phyloP scores from a whole-genome alignment of 2,888 invertebrate genomes.

The Stenoptilia bipunctidactyla region DNA sequence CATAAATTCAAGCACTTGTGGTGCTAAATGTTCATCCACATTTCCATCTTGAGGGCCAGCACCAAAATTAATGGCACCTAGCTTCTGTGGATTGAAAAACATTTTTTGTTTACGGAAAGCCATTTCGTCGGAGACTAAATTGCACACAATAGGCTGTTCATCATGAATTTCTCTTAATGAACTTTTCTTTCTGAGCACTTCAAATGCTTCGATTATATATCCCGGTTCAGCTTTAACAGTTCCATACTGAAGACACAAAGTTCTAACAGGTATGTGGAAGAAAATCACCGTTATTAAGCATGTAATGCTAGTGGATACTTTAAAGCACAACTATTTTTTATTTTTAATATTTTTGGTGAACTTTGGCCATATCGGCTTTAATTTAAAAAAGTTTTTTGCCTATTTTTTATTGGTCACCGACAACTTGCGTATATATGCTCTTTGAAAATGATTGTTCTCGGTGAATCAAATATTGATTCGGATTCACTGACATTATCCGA shows the following conservation, averaged over 20 bases:
- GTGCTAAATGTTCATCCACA: constrained; percentile 13
- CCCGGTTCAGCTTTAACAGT: constrained; percentile 6
- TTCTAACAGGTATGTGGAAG: constrained; percentile 8
- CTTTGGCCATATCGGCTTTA: no score
- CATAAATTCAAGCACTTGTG: constrained; percentile 17
- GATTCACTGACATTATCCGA: no score
- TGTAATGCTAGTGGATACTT: no score
- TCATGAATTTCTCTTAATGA: not conserved
- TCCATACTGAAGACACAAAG: constrained; percentile 4
- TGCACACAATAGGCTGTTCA: constrained; percentile 2
- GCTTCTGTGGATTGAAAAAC: constrained; percentile 14
- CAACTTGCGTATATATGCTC: no score
- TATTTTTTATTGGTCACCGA: no score
- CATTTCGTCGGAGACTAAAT: constrained; percentile 5
- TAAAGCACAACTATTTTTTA: no score
- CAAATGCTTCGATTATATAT: no score
- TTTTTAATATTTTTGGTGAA: no score
- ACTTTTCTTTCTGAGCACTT: not conserved
- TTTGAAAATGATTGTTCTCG: no score
- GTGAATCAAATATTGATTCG: no score
- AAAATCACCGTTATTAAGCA: constrained; percentile 1
- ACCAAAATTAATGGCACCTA: constrained; percentile 18
- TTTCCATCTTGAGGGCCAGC: constrained; percentile 16
- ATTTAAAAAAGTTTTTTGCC: no score
- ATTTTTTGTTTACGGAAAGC: constrained; percentile 10